A percentile compares a stretch with the other conserved stretches of the same genome.
Evolutionary conservation across 2,888 invertebrate genomes (phyloP).

Genomic region (Sericinus montela): DNA sequence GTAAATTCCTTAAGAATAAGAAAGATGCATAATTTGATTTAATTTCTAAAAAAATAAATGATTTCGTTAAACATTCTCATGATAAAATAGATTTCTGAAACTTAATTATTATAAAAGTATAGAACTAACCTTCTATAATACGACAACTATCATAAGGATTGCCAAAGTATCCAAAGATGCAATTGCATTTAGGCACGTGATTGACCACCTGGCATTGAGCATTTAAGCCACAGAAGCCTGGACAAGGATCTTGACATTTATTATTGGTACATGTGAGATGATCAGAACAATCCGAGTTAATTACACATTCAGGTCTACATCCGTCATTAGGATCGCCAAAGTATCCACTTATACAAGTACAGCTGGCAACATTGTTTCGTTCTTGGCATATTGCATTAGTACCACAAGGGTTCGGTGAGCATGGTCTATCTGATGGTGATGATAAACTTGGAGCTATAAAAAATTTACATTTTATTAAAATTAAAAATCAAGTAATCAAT

Average conservation of each 20-base stretch:
- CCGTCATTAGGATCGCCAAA: slow-evolving; percentile 84
- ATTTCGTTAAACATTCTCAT: too few relatives aligned
- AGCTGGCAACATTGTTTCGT: slow-evolving; percentile 82
- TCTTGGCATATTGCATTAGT: slow-evolving; percentile 84
- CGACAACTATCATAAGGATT: slow-evolving; percentile 81
- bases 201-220: slow-evolving; percentile 86
- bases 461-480: neutral
- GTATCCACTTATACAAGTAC: slow-evolving; percentile 84
- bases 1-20: too few relatives aligned
- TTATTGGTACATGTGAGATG: slow-evolving; percentile 83
- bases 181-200: slow-evolving; percentile 87
- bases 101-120: too few relatives aligned
- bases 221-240: slow-evolving; percentile 87
- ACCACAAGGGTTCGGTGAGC: slow-evolving; percentile 83
- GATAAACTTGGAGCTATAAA: slow-evolving; percentile 32
- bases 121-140: slow-evolving; percentile 52
- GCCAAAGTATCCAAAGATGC: slow-evolving; percentile 82
- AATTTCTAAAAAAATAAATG: too few relatives aligned
- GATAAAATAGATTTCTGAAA: too few relatives aligned
- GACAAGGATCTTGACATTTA: slow-evolving; percentile 85
- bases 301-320: slow-evolving; percentile 85
- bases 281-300: slow-evolving; percentile 83
- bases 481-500: neutral
- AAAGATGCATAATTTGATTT: too few relatives aligned
- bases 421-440: slow-evolving; percentile 55